Evolutionary conservation across 92 coral and sea anemone genomes (phyloP), one percentile per base, ranked within the genome.

Genomic region (Epizoanthus scotinus): DNA sequence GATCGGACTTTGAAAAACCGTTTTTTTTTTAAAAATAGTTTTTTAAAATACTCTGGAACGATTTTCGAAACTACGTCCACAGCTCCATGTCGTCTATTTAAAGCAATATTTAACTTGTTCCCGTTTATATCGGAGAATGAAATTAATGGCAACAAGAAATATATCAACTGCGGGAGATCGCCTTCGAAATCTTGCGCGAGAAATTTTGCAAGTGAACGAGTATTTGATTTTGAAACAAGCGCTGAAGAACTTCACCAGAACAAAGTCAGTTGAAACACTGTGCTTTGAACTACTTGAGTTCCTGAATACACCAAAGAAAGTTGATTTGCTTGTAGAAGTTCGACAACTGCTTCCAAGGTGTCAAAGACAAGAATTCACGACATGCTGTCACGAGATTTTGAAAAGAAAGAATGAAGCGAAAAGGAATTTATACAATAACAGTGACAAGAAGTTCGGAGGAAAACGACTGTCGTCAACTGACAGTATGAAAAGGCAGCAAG

Each of bases 321-420:
- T 85, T 42, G 92, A 73, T 27, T 44, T 89, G 22, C 78, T 91
- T 9, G 81, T 75, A 20, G 88, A 85, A 38, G 83, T 86, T 14
- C 71, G 90, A 63, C 79, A 63, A 47, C 63, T 84, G 22, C 85
- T 91, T 56, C 92, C 95, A 2, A 81, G 64, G 62, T 74, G 36
- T 63, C 73, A 74, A 70, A 73, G 82, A 50, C 57, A 77, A 22
- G 87, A 67, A 81, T 91, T 91, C 60, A 86, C 79, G 58, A 78
- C 66, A 49, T 53, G 64, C 25, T 88, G 88, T 42, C 79, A 73
- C 28, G 36, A 82, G 63, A 71, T 71, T 28, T 17, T 53, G 78
- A 71, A 53, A 50, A 52, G 61, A 36, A 71, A 53, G 31, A 24
- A 25, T 50, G 63, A 53, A 47, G 44, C 14, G 44, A 52, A 71